Percentiles rank a stretch among this genome's conserved stretches.
Conservation (phyloP, 2,888 invertebrate species). For the Drosophila borborema region DNA sequence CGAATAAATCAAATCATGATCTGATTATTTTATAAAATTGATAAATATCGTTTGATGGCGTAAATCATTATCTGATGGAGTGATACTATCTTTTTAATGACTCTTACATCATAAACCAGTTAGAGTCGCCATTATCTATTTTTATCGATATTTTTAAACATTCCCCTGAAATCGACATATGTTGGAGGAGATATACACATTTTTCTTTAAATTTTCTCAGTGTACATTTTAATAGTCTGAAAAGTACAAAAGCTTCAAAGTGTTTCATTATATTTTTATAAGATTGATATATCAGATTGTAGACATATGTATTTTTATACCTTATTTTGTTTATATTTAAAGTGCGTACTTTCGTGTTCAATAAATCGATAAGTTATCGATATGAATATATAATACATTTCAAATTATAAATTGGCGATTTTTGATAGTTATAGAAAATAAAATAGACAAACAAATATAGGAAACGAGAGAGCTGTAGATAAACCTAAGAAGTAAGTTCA, state of each 20-base stretch:
- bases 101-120: neutral
- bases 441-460: neutral
- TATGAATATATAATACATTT: neutral
- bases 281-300: too few species aligned
- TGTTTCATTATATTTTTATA: too few species aligned
- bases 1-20: too few species aligned
- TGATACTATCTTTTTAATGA: neutral
- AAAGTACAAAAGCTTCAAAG: too few species aligned
- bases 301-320: too few species aligned
- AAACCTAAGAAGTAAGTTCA: accelerated
- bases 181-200: neutral
- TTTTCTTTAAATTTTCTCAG: neutral
- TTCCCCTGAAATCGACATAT: neutral
- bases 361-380: neutral
- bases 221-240: neutral
- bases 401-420: neutral
- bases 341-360: neutral
- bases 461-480: neutral
- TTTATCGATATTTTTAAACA: neutral
- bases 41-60: neutral
- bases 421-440: neutral
- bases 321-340: too few species aligned
- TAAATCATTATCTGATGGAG: neutral
- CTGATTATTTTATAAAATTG: neutral
- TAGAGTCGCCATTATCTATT: too few species aligned